These are phyloP conservation scores for Galagoides demidoff DNA, from an alignment of 2,797 vertebrate species.

Conservation along the genomic window DNA sequence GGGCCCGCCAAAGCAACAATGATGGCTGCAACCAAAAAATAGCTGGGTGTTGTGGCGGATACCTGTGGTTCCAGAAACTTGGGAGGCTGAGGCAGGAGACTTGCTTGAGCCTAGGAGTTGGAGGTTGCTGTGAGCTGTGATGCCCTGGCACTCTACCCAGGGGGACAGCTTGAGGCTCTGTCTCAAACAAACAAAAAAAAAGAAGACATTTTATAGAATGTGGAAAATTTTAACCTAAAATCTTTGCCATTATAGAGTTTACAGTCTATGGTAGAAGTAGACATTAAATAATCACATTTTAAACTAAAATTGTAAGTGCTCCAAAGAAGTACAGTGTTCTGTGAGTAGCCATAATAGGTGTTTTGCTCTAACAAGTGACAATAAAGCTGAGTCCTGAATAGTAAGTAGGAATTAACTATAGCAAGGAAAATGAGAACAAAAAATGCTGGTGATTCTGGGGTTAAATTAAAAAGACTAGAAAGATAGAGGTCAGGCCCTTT, in stretches of 20 bases:
- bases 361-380: conserved; percentile 30
- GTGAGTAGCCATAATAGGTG: neutral
- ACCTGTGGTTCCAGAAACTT: too few species aligned
- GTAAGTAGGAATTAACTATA: neutral
- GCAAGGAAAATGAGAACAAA: conserved; percentile 8
- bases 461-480: neutral
- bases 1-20: too few species aligned
- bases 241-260: conserved; percentile 29
- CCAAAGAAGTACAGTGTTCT: neutral
- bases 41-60: too few species aligned
- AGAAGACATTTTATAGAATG: neutral
- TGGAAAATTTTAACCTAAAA: conserved; percentile 47
- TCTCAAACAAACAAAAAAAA: too few species aligned
- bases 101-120: too few species aligned
- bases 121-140: too few species aligned
- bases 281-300: conserved; percentile 28
- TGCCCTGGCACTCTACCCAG: too few species aligned
- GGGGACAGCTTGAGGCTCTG: too few species aligned
- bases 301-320: conserved; percentile 35
- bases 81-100: too few species aligned
- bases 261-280: neutral
- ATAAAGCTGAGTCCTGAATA: neutral
- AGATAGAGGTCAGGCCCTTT: neutral
- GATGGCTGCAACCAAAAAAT: too few species aligned
- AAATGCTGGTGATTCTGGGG: neutral